Percentiles rank a stretch among this genome's conserved stretches.
Conservation (phyloP, 2,797 vertebrate genomes). For the Coccyzus lansbergi region DNA sequence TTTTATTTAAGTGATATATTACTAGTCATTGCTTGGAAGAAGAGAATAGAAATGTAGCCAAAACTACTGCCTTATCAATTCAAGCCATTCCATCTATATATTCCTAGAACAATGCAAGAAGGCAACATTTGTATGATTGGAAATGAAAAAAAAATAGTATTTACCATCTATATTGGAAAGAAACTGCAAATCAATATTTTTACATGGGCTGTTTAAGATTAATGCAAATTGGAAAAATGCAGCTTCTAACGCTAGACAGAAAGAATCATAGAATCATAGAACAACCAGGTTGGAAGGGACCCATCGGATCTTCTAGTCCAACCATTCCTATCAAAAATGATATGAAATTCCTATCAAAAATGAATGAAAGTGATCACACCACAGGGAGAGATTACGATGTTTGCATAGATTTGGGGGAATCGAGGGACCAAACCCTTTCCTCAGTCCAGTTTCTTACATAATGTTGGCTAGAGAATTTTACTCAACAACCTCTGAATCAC, state of each 20-base stretch:
- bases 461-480: background rate
- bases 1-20: background rate
- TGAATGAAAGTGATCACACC: background rate
- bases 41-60: background rate
- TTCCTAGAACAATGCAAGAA: background rate
- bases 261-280: too few relatives aligned
- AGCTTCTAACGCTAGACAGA: background rate
- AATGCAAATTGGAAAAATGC: background rate
- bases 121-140: background rate
- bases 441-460: background rate
- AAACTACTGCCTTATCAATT: background rate
- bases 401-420: background rate
- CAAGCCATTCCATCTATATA: background rate
- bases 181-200: constrained; percentile 1
- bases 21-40: background rate
- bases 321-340: too few relatives aligned
- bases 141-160: background rate
- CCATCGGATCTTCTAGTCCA: too few relatives aligned
- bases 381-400: background rate
- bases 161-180: background rate
- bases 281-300: too few relatives aligned
- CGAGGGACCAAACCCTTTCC: background rate
- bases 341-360: too few relatives aligned
- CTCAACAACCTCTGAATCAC: background rate
- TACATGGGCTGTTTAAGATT: background rate